phyloP scores from a whole-genome alignment of 2,113 vertebrate genomes.

The Microcebus lehilahytsara region DNA sequence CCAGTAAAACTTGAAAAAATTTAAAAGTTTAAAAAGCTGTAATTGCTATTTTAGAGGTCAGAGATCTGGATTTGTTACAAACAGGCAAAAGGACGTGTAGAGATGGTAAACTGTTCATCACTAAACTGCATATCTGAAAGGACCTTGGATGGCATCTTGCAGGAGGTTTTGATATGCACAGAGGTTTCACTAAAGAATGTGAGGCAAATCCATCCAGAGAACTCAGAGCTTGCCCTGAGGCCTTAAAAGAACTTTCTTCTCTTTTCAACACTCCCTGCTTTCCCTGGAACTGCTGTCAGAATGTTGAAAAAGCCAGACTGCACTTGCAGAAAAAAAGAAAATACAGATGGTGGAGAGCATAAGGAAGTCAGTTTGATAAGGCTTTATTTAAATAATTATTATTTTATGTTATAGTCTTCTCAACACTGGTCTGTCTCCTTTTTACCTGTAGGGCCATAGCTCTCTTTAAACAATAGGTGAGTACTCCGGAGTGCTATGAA shows the following conservation, averaged over 20 bases:
- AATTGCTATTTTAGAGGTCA: background rate
- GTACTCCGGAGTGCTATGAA: background rate
- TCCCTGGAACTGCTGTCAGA: slow-evolving; percentile 37
- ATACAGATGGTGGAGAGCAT: background rate
- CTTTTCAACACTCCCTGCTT: slow-evolving; percentile 23
- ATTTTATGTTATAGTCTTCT: background rate
- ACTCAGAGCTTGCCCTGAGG: slow-evolving; percentile 76
- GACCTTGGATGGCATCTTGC: background rate
- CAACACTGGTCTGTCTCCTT: background rate
- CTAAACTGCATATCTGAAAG: background rate
- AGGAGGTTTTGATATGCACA: slow-evolving; percentile 68
- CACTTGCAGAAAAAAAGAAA: slow-evolving; percentile 30
- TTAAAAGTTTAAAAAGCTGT: background rate
- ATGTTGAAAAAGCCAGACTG: slow-evolving; percentile 61
- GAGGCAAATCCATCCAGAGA: slow-evolving; percentile 70
- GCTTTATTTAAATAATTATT: background rate
- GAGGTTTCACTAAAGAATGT: slow-evolving; percentile 60
- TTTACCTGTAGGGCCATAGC: background rate
- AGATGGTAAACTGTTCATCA: background rate
- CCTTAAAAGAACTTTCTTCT: slow-evolving; percentile 73
- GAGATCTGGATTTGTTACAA: background rate
- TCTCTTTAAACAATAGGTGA: background rate
- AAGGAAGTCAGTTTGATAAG: background rate
- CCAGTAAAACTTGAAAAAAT: background rate
- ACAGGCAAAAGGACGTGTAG: background rate